Base-by-base conservation (phyloP, 2,113 vertebrate genomes). In the Peromyscus californicus region DNA sequence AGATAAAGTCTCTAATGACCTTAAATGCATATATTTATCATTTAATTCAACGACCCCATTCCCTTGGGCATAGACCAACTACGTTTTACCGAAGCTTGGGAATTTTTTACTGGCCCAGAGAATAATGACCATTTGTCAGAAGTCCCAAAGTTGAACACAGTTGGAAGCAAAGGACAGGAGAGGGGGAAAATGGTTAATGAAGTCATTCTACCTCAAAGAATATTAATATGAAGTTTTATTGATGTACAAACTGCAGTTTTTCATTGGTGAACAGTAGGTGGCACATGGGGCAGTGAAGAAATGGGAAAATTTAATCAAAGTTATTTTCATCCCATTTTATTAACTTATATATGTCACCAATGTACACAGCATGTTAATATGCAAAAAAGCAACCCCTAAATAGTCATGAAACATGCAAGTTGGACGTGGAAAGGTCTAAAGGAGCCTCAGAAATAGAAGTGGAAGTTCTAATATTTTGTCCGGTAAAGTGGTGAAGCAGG, bases 1-100 rank as follows among this genome's bases (percentile, higher is more conserved):
- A 95, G 96, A 98, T 96, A 97, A 96, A 96, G 85, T 97, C 96
- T 96, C 97, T 97, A 97, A 98, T 97, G 96, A 96, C 94, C 95
- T 97, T 95, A 96, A 95, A 97, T 97, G 97, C 96, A 96, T 97
- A 97, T 92, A 97, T 98, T 98, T 98, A 97, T 97, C 97, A 97
- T 98, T 97, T 97, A 96, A 98, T 97, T 98, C 98, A 98, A 97
- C 95, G 88, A 94, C 92, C 90, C 82, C 59, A 61, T 85, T 96
- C 98, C 95, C 86, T 74, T 57, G 93, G 96, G 97, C 67, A 93
- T 93, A 61, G 84, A 92, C 96, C 95, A 97, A 94, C 8, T 79
- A 83, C 88, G 67, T 92, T 97, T 95, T 22, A 10, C 82, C 75
- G 74, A 97, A 96, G 79, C 97, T 97, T 39, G 84, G 93, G 93